Conservation (phyloP, 1,140 invertebrate species). For the Pogonomyrmex californicus region DNA sequence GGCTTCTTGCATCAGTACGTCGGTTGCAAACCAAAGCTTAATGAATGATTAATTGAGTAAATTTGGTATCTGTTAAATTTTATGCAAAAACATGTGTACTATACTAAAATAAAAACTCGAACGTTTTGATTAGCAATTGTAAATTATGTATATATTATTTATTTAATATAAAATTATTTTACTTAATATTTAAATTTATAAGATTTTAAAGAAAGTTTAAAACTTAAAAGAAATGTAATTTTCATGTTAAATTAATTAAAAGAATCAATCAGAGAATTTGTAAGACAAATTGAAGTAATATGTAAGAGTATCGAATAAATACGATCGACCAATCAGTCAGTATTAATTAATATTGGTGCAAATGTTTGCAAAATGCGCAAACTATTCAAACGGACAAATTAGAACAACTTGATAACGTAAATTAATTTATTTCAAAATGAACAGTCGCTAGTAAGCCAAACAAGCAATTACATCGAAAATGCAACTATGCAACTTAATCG, state of each 20-base stretch:
- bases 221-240: neutral
- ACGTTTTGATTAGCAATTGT: neutral
- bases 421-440: constrained; percentile 29
- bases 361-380: neutral
- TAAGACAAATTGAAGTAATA: no score
- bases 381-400: neutral
- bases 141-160: neutral
- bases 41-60: neutral
- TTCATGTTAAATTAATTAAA: neutral
- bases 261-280: no score
- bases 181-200: neutral
- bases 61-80: neutral
- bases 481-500: constrained; percentile 24
- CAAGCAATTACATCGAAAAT: constrained; percentile 39
- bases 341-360: neutral
- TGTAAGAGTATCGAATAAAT: neutral
- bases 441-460: neutral
- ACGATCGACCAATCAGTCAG: neutral
- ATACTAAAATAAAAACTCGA: neutral
- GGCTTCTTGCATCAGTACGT: neutral
- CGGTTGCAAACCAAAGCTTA: neutral
- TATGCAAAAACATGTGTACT: neutral
- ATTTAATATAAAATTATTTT: neutral
- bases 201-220: neutral
- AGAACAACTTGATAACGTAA: neutral